Evolutionary conservation across 1,140 invertebrate species (phyloP).

Genomic region (Pogonus chalceus): DNA sequence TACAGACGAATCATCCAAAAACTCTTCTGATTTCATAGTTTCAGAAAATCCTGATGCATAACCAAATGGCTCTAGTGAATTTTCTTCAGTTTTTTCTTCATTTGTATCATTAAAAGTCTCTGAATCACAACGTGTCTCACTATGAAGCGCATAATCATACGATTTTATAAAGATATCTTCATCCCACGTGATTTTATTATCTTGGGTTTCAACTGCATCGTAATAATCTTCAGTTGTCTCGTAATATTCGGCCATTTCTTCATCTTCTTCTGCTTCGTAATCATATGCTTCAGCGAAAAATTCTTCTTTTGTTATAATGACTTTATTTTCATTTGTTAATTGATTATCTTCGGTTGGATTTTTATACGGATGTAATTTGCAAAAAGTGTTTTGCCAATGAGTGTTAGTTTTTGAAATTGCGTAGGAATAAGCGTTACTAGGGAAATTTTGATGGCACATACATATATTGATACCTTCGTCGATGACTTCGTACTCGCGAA

Average conservation of each 20-base stretch:
- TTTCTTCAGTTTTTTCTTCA: conserved; percentile 10
- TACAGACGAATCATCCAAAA: background rate
- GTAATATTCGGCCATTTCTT: background rate
- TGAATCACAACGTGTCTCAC: conserved; percentile 8
- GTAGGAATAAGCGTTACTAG: background rate
- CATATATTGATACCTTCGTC: background rate
- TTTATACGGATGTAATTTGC: too few species aligned
- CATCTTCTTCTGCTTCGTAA: background rate
- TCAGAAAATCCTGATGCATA: background rate
- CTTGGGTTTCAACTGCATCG: background rate
- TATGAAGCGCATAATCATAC: conserved; percentile 19
- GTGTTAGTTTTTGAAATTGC: background rate
- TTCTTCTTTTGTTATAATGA: background rate
- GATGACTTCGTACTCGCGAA: background rate
- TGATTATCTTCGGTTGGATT: too few species aligned
- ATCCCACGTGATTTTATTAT: background rate
- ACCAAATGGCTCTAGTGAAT: background rate
- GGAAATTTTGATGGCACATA: background rate
- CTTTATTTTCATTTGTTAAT: conserved; percentile 6
- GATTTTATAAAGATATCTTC: conserved; percentile 24
- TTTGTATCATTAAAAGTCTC: too few species aligned
- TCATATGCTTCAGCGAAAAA: background rate
- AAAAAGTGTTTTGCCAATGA: background rate
- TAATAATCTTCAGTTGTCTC: background rate
- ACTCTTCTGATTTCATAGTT: background rate